Base-by-base conservation (phyloP, 1,140 invertebrate genomes). In the Arion vulgaris region DNA sequence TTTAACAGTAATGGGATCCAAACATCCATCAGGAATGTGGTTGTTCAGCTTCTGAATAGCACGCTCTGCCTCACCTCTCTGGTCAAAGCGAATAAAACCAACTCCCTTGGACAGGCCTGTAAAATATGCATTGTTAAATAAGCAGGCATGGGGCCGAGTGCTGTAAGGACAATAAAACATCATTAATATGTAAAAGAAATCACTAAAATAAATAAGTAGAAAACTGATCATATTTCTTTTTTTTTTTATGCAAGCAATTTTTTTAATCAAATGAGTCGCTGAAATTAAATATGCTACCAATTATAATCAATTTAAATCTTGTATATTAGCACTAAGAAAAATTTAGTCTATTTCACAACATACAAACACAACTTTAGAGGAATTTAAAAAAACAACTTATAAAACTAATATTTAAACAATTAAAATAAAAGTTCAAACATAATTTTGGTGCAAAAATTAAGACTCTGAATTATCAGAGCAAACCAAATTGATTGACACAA, bases 51-150 rank as follows among this genome's bases (percentile, higher is more conserved):
- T 97, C 92, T 99, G 96, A 87, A 99, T 99, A 36, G 98, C 98
- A 69, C 96, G 94, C 92, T 99, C 98, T 13, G 98, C 98, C 93
- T 99, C 98, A 86, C 96, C 95, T 81, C 98, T 95, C 92, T 99
- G 97, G 93, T 99, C 98, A 93, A 99, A 99, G 84, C 98, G 95
- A 89, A 99, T 99, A 93, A 99, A 99, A 72, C 98, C 98, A 84
- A 99, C 98, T 83, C 98, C 98, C 94, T 99, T 99, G 76, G 98
- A 99, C 88, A 99, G 94, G 90, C 98, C 98, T 96, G 78, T 39
- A 9, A 78, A 88, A 53, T 19, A 51, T 53, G 45, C 13, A 41
- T 74, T 74, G n/a, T n/a, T 74, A 74, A 28, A 39, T 74, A 17
- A 74, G 39, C 23, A 7, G 2, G n/a, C 26, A 66, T 66, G 23